These are phyloP conservation scores for Drosophila peninsularis DNA, from an alignment of 2,888 invertebrate genomes.

Conservation along the genomic window DNA sequence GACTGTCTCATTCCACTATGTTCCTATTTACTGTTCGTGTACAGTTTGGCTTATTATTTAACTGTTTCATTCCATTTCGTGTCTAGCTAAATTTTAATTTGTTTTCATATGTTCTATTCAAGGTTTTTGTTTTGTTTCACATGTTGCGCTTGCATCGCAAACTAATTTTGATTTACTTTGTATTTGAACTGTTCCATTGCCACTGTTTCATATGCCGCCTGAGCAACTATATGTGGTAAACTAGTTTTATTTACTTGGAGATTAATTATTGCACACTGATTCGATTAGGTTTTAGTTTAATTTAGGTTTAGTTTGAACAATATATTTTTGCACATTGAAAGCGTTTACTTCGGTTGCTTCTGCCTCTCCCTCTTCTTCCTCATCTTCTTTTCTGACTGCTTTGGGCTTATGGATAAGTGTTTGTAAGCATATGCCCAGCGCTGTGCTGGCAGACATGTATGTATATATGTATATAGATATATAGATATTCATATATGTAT, in stretches of 20 bases:
- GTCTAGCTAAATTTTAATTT: neutral
- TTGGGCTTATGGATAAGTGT: conserved; percentile 37
- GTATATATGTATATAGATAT: conserved; percentile 8
- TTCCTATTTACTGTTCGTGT: neutral
- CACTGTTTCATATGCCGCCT: conserved; percentile 2
- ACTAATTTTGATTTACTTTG: neutral
- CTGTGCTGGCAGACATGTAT: conserved; percentile 31
- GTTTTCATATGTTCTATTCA: neutral
- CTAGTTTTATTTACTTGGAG: conserved; percentile 10
- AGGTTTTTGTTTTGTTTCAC: neutral
- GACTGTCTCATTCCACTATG: neutral
- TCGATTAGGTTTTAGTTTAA: conserved; percentile 11
- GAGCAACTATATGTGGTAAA: neutral
- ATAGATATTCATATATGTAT: conserved; percentile 1
- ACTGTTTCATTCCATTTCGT: conserved; percentile 9
- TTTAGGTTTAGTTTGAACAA: neutral
- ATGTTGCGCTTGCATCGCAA: neutral
- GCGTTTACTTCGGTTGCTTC: conserved; percentile 6
- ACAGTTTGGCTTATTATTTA: neutral
- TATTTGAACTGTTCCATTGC: conserved; percentile 15
- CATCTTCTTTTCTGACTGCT: neutral
- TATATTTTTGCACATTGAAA: conserved; percentile 34
- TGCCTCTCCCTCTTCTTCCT: neutral
- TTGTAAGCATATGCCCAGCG: conserved; percentile 51
- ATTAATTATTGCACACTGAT: conserved; percentile 7